These are phyloP conservation scores for Anguilla marmorata DNA, from an alignment of 2,797 vertebrate species.

Conservation along the genomic window DNA sequence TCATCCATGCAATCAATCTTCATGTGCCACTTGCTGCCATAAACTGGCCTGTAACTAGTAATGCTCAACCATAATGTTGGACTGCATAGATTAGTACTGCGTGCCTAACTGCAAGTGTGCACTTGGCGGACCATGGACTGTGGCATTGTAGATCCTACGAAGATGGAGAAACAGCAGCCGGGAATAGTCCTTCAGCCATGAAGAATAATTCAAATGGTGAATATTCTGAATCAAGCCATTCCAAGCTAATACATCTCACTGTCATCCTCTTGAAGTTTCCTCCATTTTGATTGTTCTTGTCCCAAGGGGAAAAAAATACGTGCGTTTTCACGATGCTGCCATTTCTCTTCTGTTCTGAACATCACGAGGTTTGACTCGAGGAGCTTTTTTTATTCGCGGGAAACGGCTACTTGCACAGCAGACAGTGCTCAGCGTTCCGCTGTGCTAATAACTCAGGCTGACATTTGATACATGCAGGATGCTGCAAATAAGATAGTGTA, in stretches of 20 bases:
- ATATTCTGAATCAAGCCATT: not conserved
- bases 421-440: not conserved
- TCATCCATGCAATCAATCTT: not conserved
- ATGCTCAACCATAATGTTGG: not conserved
- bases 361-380: not conserved
- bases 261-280: not conserved
- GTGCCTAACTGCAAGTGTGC: not conserved
- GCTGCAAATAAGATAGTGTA: slow-evolving; percentile 31
- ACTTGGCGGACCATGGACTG: not conserved
- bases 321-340: slow-evolving; percentile 8
- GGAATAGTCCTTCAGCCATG: not conserved
- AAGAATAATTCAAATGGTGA: not conserved
- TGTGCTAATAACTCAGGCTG: slow-evolving; percentile 22
- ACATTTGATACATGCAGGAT: slow-evolving; percentile 33
- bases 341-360: slow-evolving; percentile 2
- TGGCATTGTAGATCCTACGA: not conserved
- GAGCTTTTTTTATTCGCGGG: not conserved
- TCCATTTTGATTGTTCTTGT: not conserved
- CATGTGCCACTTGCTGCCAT: not conserved
- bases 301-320: not conserved
- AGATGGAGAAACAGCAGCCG: not conserved
- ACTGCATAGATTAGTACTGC: not conserved
- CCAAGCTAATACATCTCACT: not conserved
- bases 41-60: not conserved
- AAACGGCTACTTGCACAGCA: slow-evolving; percentile 24